Evolutionary conservation across 2,797 vertebrate species (phyloP).

Genomic region (Anniella stebbinsi): DNA sequence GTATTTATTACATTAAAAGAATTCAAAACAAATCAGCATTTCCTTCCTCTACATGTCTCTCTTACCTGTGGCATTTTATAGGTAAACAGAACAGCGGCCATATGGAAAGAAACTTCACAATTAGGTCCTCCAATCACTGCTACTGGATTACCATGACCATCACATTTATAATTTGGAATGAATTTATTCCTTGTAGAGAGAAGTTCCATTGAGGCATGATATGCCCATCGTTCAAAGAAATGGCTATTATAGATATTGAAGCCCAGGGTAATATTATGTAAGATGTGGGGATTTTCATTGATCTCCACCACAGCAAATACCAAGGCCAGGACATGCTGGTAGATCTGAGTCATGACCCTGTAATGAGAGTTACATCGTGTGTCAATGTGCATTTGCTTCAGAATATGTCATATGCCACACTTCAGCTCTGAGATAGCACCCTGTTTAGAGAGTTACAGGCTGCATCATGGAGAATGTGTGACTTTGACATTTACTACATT

Average conservation of each 20-base stretch:
- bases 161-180: not conserved
- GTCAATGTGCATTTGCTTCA: not conserved
- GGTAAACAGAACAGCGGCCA: not conserved
- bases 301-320: not conserved
- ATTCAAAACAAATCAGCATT: no score
- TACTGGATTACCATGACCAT: not conserved
- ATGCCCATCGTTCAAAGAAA: not conserved
- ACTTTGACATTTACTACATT: no score
- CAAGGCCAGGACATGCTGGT: not conserved
- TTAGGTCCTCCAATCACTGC: slow-evolving; percentile 1
- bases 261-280: not conserved
- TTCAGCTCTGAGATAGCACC: not conserved
- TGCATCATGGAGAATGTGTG: no score
- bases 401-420: not conserved
- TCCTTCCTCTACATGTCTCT: not conserved
- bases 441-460: no score
- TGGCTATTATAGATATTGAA: not conserved
- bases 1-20: no score
- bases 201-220: not conserved
- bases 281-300: no score
- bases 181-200: not conserved
- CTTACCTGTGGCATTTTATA: not conserved
- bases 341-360: not conserved
- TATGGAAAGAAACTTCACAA: not conserved
- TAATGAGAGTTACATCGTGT: not conserved